Evolutionary conservation across 2,797 vertebrate genomes (phyloP).

Genomic region (Anableps anableps): DNA sequence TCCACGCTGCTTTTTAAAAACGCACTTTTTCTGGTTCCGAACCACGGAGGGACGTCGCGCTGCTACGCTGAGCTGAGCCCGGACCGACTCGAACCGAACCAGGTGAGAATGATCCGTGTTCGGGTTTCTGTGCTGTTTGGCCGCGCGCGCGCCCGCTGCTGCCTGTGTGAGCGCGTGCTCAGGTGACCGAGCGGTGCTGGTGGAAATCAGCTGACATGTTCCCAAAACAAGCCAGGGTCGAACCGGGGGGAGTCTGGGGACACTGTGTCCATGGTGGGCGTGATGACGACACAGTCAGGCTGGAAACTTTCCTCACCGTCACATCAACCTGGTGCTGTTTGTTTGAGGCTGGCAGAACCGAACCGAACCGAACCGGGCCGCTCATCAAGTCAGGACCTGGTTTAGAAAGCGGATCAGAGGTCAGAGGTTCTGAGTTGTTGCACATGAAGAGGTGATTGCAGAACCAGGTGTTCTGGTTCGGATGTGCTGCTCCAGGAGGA

Average conservation of each 20-base stretch:
- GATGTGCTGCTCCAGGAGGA: no score
- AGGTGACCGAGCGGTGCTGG: constrained; percentile 40
- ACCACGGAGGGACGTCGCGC: constrained; percentile 28
- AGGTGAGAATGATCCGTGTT: constrained; percentile 40
- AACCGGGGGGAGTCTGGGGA: neutral
- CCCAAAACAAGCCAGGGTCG: neutral
- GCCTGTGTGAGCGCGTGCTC: constrained; percentile 11
- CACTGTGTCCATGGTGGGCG: neutral
- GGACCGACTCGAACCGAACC: neutral
- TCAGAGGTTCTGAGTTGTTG: no score
- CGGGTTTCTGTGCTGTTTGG: neutral
- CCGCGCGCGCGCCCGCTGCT: neutral
- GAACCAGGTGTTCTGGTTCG: no score
- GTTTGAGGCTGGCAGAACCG: neutral
- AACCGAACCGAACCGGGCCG: neutral
- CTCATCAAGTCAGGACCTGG: neutral
- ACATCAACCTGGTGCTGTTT: neutral
- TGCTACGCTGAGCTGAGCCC: constrained; percentile 1
- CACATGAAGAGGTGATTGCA: no score
- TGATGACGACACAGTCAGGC: neutral
- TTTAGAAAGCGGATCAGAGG: no score
- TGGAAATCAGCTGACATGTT: constrained; percentile 49
- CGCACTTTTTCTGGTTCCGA: neutral
- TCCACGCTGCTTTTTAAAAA: constrained; percentile 68
- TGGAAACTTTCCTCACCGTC: neutral